phyloP scores from a whole-genome alignment of 2,888 invertebrate genomes.

The Hipparchia sbordonii region DNA sequence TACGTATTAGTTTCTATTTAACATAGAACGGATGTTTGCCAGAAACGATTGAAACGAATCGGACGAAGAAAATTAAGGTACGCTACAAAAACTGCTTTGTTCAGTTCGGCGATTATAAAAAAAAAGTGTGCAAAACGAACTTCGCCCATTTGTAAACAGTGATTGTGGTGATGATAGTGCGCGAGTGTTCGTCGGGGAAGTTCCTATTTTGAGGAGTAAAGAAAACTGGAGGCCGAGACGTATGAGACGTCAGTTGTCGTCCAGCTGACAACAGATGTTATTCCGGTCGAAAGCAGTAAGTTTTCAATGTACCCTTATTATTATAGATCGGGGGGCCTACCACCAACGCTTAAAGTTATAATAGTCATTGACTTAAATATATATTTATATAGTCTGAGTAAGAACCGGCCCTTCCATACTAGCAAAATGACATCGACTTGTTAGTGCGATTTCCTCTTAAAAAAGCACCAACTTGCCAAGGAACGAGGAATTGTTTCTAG shows the following conservation, averaged over 20 bases:
- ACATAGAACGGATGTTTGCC: conserved; percentile 15
- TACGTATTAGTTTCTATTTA: conserved; percentile 10
- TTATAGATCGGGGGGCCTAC: no score
- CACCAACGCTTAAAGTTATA: no score
- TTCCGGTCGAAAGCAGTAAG: conserved; percentile 76
- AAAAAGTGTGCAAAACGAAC: conserved; percentile 31
- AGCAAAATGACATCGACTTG: no score
- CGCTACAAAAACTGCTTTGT: conserved; percentile 30
- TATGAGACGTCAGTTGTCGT: conserved; percentile 81
- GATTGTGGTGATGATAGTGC: conserved; percentile 34
- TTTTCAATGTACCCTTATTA: conserved; percentile 29
- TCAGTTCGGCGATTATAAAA: conserved; percentile 25
- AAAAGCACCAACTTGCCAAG: no score
- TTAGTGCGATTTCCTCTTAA: no score
- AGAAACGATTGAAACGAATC: conserved; percentile 26
- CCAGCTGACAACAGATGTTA: conserved; percentile 83
- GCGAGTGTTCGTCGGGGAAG: conserved; percentile 34
- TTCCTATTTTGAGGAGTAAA: conserved; percentile 42
- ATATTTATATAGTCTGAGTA: no score
- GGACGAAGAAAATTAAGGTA: conserved; percentile 34
- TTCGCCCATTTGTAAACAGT: conserved; percentile 27
- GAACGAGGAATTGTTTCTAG: no score
- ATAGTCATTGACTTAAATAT: no score
- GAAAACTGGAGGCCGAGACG: conserved; percentile 81
- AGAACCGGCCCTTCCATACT: no score